phyloP scores from a whole-genome alignment of 2,113 vertebrate species.

The Asarcornis scutulata region DNA sequence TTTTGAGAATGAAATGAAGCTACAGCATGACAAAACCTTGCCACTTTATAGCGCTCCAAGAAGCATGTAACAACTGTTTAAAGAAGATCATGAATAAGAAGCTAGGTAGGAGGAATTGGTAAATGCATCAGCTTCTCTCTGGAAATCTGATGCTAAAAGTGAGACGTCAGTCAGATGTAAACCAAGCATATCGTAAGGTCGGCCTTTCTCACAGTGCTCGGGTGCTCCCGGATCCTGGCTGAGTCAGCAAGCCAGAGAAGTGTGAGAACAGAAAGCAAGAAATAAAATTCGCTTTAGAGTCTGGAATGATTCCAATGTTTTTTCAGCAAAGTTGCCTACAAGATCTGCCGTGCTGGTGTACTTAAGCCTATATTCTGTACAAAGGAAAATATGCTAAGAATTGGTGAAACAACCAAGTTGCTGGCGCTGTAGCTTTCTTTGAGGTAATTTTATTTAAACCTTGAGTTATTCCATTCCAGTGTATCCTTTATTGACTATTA shows the following conservation, averaged over 20 bases:
- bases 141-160: not conserved
- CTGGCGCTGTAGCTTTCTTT: not conserved
- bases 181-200: not conserved
- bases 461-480: not conserved
- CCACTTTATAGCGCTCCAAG: not conserved
- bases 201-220: rapidly evolving
- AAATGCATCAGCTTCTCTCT: not conserved
- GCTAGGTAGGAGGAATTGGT: not conserved
- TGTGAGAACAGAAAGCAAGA: not conserved
- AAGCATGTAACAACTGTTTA: not conserved
- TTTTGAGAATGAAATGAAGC: not conserved
- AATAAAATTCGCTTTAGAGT: not conserved
- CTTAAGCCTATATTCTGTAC: not conserved
- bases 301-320: not conserved
- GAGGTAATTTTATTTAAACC: not conserved
- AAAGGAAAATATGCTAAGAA: not conserved
- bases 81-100: not conserved
- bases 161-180: not conserved
- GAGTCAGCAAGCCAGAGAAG: not conserved
- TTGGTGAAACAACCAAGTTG: not conserved
- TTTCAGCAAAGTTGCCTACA: not conserved
- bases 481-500: not conserved
- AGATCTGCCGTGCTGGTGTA: not conserved
- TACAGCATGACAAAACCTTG: not conserved
- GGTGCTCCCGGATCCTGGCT: not conserved